Evolutionary conservation across 2,888 invertebrate species (phyloP).

Genomic region (Erannis defoliaria): DNA sequence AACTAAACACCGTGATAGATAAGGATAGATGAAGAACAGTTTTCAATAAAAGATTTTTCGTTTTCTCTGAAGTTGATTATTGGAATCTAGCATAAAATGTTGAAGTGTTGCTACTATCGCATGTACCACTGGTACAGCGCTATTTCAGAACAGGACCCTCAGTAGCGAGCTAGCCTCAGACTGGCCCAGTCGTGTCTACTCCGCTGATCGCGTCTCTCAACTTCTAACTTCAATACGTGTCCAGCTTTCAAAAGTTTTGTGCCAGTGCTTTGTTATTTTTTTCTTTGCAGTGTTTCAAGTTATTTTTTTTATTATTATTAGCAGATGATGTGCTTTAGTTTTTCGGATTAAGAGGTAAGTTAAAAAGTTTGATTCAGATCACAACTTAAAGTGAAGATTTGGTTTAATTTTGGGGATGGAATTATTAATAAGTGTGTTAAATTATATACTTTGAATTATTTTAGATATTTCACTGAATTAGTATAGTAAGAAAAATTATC

Average conservation of each 20-base stretch:
- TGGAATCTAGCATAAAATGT: no score
- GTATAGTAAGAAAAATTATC: no score
- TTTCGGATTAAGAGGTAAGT: constrained; percentile 31
- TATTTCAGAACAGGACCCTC: constrained; percentile 2
- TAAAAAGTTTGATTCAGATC: neutral
- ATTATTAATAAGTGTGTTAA: no score
- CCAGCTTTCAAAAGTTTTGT: constrained; percentile 27
- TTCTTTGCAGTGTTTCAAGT: constrained; percentile 20
- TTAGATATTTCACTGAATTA: no score
- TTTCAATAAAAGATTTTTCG: no score
- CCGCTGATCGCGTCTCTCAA: constrained; percentile 7
- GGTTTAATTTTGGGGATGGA: no score
- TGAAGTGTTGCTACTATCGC: neutral
- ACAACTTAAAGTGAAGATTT: constrained; percentile 3
- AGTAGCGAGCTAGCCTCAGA: constrained; percentile 22
- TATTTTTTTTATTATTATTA: constrained; percentile 16
- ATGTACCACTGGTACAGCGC: constrained; percentile 3
- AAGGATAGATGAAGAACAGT: no score
- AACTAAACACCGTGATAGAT: no score
- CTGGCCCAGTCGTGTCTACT: constrained; percentile 8
- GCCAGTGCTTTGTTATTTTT: constrained; percentile 29
- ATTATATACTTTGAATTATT: no score
- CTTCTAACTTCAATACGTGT: constrained; percentile 25
- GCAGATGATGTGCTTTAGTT: constrained; percentile 24
- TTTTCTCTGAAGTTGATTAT: no score